phyloP scores from a whole-genome alignment of 2,888 invertebrate species.

The Limenitis camilla region DNA sequence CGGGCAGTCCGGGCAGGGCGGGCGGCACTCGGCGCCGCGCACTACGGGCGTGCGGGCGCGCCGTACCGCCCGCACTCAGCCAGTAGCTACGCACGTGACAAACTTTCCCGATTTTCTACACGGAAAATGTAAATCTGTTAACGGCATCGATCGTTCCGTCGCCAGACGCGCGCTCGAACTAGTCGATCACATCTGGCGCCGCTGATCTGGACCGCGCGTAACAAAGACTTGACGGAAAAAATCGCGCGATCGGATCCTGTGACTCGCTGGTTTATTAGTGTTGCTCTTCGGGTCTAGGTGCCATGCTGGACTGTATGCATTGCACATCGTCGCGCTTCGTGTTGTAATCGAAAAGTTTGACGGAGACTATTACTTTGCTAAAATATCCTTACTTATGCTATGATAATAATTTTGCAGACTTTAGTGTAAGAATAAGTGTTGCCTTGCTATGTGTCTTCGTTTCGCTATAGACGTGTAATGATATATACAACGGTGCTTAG shows the following conservation, averaged over 20 bases:
- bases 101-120: slow-evolving; percentile 71
- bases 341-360: slow-evolving; percentile 42
- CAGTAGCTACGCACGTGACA: slow-evolving; percentile 66
- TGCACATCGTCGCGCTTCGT: slow-evolving; percentile 63
- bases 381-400: slow-evolving; percentile 42
- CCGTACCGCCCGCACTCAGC: slow-evolving; percentile 56
- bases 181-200: slow-evolving; percentile 69
- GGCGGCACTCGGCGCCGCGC: slow-evolving; percentile 72
- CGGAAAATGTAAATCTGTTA: slow-evolving; percentile 72
- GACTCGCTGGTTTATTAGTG: slow-evolving; percentile 44
- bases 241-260: slow-evolving; percentile 41
- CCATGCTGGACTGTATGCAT: slow-evolving; percentile 61
- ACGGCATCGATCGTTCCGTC: slow-evolving; percentile 67
- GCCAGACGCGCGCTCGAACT: slow-evolving; percentile 60
- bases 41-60: slow-evolving; percentile 71
- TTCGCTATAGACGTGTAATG: slow-evolving; percentile 61
- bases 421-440: slow-evolving; percentile 63
- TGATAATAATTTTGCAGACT: slow-evolving; percentile 50
- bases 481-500: slow-evolving; percentile 65
- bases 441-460: slow-evolving; percentile 74
- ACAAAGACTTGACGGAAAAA: slow-evolving; percentile 55
- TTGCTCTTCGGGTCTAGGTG: slow-evolving; percentile 48
- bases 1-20: slow-evolving; percentile 50
- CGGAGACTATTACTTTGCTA: slow-evolving; percentile 43
- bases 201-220: slow-evolving; percentile 53